phyloP scores from a whole-genome alignment of 2,113 vertebrate species.

The Loxodonta africana region DNA sequence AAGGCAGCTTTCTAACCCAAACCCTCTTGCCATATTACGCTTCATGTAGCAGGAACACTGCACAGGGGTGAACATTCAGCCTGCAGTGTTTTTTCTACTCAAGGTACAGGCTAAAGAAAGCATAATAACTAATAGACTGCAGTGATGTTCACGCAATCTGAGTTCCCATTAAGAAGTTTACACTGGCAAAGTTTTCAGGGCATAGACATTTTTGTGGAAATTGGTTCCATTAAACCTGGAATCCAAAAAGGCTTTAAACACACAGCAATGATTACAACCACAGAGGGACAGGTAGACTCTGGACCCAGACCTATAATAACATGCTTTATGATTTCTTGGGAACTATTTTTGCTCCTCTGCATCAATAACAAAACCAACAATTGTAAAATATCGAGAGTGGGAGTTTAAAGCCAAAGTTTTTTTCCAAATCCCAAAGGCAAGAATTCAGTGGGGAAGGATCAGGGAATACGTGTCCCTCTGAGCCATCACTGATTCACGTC shows the following conservation, averaged over 20 bases:
- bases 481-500: neutral
- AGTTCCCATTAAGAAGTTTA: conserved; percentile 4
- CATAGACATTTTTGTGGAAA: conserved; percentile 47
- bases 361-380: conserved; percentile 15
- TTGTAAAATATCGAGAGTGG: neutral
- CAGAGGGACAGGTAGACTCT: neutral
- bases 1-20: conserved; percentile 9
- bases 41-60: neutral
- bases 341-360: neutral
- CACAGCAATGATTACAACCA: neutral
- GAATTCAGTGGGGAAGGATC: neutral
- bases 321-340: neutral
- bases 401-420: neutral
- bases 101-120: neutral
- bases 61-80: neutral
- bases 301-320: neutral
- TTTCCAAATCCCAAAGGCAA: neutral
- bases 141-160: neutral
- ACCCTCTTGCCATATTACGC: neutral
- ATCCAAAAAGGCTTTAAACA: conserved; percentile 26
- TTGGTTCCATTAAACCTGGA: conserved; percentile 3
- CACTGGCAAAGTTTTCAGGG: conserved; percentile 41
- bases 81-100: neutral
- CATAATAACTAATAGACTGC: neutral
- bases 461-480: neutral